These are phyloP conservation scores for Graphium colonna DNA, from an alignment of 2,888 invertebrate genomes.

Conservation along the genomic window DNA sequence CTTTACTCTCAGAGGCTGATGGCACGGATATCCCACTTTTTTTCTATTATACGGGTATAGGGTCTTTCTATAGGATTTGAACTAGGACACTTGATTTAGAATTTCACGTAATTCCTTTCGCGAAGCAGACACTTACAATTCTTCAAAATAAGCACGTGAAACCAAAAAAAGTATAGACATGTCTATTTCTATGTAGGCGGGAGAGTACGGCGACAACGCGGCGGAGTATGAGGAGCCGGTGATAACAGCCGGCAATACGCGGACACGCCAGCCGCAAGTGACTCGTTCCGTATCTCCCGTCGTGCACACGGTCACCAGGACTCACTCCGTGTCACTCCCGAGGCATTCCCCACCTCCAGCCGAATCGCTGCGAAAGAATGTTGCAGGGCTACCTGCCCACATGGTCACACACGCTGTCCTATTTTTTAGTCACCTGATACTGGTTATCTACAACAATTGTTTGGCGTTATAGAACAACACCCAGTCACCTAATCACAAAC, in stretches of 20 bases:
- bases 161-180: no score
- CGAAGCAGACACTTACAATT: no score
- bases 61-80: no score
- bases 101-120: no score
- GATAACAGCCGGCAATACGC: conserved; percentile 18
- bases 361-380: conserved; percentile 3
- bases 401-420: neutral
- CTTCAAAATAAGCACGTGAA: no score
- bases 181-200: no score
- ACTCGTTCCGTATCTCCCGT: neutral
- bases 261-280: neutral
- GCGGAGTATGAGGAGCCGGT: conserved; percentile 47
- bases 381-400: neutral
- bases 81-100: no score
- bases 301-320: conserved; percentile 5
- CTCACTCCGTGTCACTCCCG: neutral
- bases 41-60: no score
- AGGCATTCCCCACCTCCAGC: conserved; percentile 3
- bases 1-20: no score
- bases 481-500: neutral
- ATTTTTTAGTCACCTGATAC: neutral
- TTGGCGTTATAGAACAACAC: neutral
- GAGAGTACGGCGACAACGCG: conserved; percentile 65
- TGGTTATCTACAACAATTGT: neutral
- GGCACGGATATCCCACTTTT: no score